phyloP scores from a whole-genome alignment of 1,140 invertebrate species.

The Tyrophagus putrescentiae region DNA sequence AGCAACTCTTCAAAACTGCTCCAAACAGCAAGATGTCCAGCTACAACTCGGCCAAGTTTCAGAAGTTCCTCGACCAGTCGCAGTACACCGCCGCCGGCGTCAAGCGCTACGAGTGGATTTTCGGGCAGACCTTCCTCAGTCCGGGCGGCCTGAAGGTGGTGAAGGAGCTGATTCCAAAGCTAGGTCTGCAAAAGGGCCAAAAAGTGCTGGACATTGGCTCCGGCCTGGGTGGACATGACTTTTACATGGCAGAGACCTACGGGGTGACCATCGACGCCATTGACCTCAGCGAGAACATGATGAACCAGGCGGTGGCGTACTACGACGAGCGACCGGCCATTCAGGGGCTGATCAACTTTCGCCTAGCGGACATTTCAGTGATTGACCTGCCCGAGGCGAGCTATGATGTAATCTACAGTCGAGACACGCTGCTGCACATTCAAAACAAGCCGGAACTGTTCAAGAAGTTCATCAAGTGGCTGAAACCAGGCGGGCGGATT shows the following conservation, averaged over 20 bases:
- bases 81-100: constrained; percentile 44
- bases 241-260: constrained; percentile 44
- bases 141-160: constrained; percentile 38
- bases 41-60: constrained; percentile 28
- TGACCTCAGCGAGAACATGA: constrained; percentile 47
- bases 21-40: no score
- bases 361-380: constrained; percentile 41
- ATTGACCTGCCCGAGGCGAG: constrained; percentile 35
- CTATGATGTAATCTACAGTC: constrained; percentile 45
- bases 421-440: constrained; percentile 48
- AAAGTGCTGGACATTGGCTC: constrained; percentile 43
- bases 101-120: constrained; percentile 45
- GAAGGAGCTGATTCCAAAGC: constrained; percentile 35
- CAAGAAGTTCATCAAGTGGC: constrained; percentile 38
- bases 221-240: constrained; percentile 46
- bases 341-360: constrained; percentile 32
- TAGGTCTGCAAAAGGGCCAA: constrained; percentile 38
- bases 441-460: constrained; percentile 42
- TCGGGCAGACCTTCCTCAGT: constrained; percentile 44
- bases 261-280: constrained; percentile 41
- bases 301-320: constrained; percentile 39
- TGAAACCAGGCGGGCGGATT: constrained; percentile 44
- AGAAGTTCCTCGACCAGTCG: constrained; percentile 44
- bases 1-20: no score
- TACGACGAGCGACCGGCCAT: constrained; percentile 29